These are phyloP conservation scores for Agonopterix heracliana DNA, from an alignment of 2,888 invertebrate genomes.

Conservation along the genomic window DNA sequence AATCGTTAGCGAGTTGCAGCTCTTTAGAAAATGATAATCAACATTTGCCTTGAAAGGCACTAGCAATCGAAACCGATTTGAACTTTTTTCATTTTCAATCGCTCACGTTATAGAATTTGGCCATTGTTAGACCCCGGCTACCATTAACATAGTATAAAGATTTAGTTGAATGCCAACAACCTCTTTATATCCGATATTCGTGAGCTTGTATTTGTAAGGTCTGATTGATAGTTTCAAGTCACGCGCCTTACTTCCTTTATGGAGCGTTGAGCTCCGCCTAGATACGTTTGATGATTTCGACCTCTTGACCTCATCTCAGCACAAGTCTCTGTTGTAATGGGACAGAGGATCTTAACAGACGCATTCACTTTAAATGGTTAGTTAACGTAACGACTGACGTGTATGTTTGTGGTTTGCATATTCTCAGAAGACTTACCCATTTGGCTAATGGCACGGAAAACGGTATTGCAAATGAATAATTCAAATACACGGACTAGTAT, in stretches of 20 bases:
- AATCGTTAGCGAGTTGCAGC: constrained; percentile 6
- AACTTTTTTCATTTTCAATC: too few relatives aligned
- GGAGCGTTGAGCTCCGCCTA: constrained; percentile 17
- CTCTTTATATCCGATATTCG: constrained; percentile 21
- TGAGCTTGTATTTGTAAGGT: constrained; percentile 20
- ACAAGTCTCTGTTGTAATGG: constrained; percentile 20
- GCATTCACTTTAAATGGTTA: constrained; percentile 24
- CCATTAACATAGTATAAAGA: too few relatives aligned
- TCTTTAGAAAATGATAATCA: background rate
- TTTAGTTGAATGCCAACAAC: constrained; percentile 7
- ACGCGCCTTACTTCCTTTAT: constrained; percentile 27
- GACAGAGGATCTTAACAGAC: constrained; percentile 22
- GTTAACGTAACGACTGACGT: constrained; percentile 18
- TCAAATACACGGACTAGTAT: constrained; percentile 28
- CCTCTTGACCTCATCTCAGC: constrained; percentile 32
- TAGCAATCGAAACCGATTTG: too few relatives aligned
- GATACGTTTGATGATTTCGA: constrained; percentile 34
- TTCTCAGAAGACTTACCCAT: constrained; percentile 32
- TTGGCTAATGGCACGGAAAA: constrained; percentile 31
- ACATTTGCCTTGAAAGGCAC: background rate
- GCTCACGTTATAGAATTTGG: too few relatives aligned
- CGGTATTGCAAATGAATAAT: constrained; percentile 46
- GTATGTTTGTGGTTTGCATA: constrained; percentile 24
- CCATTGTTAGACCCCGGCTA: too few relatives aligned
- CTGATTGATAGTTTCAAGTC: constrained; percentile 35